A percentile compares a stretch with the other conserved stretches of the same genome.
These are phyloP conservation scores for Eunapius fragilis DNA, from an alignment of 37 sponge, comb jelly and placozoan species.

Conservation along the genomic window DNA sequence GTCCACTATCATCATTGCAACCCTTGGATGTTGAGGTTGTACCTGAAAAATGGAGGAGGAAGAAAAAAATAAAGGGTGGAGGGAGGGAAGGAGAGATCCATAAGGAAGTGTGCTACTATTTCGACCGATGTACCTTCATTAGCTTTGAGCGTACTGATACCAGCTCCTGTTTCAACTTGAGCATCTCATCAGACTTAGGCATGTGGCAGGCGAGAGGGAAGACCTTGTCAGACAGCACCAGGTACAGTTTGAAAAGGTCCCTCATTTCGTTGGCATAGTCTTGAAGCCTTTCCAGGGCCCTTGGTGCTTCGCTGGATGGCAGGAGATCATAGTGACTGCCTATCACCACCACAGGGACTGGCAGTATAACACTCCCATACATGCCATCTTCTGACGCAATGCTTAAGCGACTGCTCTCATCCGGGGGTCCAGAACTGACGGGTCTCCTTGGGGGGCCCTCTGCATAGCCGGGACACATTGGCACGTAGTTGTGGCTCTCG, in stretches of 20 bases:
- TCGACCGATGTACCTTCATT: constrained; percentile 37
- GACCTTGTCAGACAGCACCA: constrained; percentile 53
- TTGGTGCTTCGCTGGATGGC: background rate
- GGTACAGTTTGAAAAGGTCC: constrained; percentile 42
- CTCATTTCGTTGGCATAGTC: constrained; percentile 43
- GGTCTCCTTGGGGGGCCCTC: background rate
- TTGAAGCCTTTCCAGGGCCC: constrained; percentile 28
- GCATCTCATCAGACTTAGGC: constrained; percentile 55
- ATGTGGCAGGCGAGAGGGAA: constrained; percentile 62
- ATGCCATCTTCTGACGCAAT: background rate
- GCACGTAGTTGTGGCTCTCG: constrained; percentile 21
- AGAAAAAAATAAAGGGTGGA: background rate
- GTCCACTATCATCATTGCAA: constrained; percentile 40
- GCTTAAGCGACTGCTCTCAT: background rate
- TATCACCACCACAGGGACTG: constrained; percentile 74
- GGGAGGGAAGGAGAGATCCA: background rate
- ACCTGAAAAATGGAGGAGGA: constrained; percentile 15
- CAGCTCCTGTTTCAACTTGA: constrained; percentile 57
- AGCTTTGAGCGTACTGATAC: constrained; percentile 29
- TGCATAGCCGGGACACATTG: constrained; percentile 1
- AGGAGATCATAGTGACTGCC: constrained; percentile 73
- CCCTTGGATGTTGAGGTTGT: constrained; percentile 58
- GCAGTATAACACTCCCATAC: constrained; percentile 40
- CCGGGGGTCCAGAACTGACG: background rate
- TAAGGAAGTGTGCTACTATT: background rate